Conservation (phyloP, 2,888 invertebrate species). For the Xestobium rufovillosum region DNA sequence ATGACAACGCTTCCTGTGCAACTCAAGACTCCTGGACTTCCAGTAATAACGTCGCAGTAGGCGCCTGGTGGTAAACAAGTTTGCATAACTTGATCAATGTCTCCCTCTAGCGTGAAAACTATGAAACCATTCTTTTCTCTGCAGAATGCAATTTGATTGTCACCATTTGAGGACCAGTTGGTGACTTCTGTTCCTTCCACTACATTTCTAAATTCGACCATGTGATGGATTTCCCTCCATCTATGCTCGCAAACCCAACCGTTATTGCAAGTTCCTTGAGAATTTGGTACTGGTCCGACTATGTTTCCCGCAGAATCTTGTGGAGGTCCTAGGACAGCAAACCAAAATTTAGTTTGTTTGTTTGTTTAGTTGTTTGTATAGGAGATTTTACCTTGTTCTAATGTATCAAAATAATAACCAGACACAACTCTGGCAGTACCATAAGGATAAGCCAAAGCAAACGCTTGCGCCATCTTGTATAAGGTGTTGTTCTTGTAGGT, state of each 20-base stretch:
- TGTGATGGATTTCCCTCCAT: constrained; percentile 73
- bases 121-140: constrained; percentile 63
- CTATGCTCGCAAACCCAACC: constrained; percentile 83
- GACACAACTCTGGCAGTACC: constrained; percentile 78
- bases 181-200: constrained; percentile 51
- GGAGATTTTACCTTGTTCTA: constrained; percentile 41
- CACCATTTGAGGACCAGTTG: constrained; percentile 76
- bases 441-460: constrained; percentile 81
- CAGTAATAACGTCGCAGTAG: constrained; percentile 86
- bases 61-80: constrained; percentile 66
- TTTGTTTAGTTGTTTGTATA: no score
- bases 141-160: constrained; percentile 79
- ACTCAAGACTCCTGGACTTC: no score
- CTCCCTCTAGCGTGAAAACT: constrained; percentile 64
- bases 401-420: constrained; percentile 62
- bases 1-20: no score
- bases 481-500: constrained; percentile 59
- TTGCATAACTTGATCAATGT: constrained; percentile 53
- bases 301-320: constrained; percentile 55
- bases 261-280: constrained; percentile 57
- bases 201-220: constrained; percentile 69
- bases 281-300: constrained; percentile 57
- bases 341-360: no score
- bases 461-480: constrained; percentile 74
- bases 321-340: constrained; percentile 55